Evolutionary conservation across 2,113 vertebrate genomes (phyloP).

Genomic region (Cariama cristata): DNA sequence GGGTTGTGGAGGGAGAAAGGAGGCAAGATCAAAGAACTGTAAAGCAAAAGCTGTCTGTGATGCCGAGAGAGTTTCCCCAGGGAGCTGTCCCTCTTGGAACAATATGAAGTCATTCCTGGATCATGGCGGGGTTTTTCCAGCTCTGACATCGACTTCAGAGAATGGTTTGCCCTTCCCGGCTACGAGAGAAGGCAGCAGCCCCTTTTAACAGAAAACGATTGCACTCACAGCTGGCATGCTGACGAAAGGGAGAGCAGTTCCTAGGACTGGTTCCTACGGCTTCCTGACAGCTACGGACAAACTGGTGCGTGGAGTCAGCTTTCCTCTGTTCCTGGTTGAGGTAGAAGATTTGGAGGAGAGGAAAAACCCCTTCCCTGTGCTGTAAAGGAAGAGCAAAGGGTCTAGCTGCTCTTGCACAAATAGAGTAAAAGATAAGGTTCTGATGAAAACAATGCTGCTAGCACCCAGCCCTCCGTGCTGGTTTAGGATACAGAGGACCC

Average conservation of each 20-base stretch:
- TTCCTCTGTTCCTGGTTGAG: not conserved
- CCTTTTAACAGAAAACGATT: not conserved
- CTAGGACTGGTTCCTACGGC: not conserved
- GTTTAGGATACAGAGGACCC: not conserved
- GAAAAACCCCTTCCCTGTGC: not conserved
- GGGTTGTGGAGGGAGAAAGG: not conserved
- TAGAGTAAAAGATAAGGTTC: not conserved
- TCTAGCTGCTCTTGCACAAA: not conserved
- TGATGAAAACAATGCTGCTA: not conserved
- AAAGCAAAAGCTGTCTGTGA: not conserved
- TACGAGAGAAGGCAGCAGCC: not conserved
- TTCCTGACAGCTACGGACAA: not conserved
- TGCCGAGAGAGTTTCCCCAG: not conserved
- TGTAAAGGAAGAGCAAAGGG: not conserved
- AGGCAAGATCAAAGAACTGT: not conserved
- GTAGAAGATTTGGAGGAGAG: not conserved
- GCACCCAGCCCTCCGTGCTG: accelerated
- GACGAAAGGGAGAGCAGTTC: not conserved
- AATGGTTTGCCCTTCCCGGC: not conserved
- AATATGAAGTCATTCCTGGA: not conserved
- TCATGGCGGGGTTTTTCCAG: not conserved
- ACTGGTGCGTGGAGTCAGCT: accelerated
- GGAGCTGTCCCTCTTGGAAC: not conserved
- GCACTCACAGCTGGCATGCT: not conserved
- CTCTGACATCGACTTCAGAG: not conserved